Evolutionary conservation across 2,113 vertebrate species (phyloP).

Genomic region (Piaya cayana): DNA sequence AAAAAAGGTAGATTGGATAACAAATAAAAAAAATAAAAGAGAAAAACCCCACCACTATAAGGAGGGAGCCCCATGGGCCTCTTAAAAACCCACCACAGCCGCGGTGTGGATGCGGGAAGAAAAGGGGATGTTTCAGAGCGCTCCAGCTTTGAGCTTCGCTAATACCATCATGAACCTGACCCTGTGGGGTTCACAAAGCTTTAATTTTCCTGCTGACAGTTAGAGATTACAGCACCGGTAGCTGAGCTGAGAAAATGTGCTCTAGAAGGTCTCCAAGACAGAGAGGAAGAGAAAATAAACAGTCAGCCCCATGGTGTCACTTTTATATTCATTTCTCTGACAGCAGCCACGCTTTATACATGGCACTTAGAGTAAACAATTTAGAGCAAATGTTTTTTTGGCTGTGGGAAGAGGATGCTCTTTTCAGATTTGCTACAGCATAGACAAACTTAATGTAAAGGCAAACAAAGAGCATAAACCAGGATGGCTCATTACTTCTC

Average conservation of each 20-base stretch:
- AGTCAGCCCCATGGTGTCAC: constrained; percentile 5
- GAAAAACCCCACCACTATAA: not conserved
- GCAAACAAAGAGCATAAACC: not conserved
- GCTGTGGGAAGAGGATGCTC: constrained; percentile 38
- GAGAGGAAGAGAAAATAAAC: constrained; percentile 20
- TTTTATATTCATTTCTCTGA: constrained; percentile 16
- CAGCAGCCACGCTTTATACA: not conserved
- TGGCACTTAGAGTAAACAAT: constrained; percentile 15
- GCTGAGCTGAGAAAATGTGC: constrained; percentile 27
- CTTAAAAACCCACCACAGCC: not conserved
- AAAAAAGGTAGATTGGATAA: not conserved
- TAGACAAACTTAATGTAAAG: not conserved
- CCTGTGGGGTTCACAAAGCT: not conserved
- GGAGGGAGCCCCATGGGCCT: not conserved
- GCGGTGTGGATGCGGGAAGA: not conserved
- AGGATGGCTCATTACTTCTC: not conserved
- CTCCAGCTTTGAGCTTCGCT: not conserved
- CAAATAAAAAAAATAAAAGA: not conserved
- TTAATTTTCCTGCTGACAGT: constrained; percentile 26
- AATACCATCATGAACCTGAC: not conserved
- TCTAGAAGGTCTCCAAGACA: constrained; percentile 15
- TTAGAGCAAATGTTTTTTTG: not conserved
- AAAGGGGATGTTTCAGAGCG: not conserved
- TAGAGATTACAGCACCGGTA: constrained; percentile 4
- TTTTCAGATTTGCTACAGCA: not conserved